Conservation (phyloP, 2,797 vertebrate species). For the Schizopygopsis malacanthus region DNA sequence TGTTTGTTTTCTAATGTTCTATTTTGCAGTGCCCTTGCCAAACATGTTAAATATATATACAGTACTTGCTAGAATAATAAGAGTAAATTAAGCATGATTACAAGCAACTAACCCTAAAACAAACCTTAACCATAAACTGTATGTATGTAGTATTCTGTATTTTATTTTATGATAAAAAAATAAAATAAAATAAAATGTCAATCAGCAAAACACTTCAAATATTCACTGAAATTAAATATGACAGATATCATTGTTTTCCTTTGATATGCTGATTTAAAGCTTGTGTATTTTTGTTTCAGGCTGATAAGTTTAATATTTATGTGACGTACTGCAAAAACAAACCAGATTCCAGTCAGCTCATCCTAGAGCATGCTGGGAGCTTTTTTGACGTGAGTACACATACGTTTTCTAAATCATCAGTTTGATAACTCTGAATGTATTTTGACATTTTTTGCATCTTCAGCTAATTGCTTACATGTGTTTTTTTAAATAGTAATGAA, state of each 20-base stretch:
- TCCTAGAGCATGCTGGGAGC: conserved; percentile 92
- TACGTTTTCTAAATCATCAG: neutral
- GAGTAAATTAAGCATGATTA: no score
- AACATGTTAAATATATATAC: no score
- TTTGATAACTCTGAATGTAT: neutral
- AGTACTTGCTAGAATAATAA: no score
- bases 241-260: neutral
- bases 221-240: neutral
- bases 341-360: conserved; percentile 96
- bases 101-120: no score
- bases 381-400: conserved; percentile 94
- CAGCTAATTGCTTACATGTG: neutral
- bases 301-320: conserved; percentile 99
- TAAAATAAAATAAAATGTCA: no score
- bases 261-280: neutral
- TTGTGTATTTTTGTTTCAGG: conserved; percentile 73
- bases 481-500: neutral
- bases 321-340: conserved; percentile 99
- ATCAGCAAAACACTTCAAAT: neutral
- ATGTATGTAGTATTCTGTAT: no score
- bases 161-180: no score
- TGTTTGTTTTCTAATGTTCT: neutral
- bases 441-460: neutral
- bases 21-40: neutral
- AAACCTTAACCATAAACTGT: no score